Conservation (phyloP, 2,797 vertebrate genomes). For the Telmatherina bonti region DNA sequence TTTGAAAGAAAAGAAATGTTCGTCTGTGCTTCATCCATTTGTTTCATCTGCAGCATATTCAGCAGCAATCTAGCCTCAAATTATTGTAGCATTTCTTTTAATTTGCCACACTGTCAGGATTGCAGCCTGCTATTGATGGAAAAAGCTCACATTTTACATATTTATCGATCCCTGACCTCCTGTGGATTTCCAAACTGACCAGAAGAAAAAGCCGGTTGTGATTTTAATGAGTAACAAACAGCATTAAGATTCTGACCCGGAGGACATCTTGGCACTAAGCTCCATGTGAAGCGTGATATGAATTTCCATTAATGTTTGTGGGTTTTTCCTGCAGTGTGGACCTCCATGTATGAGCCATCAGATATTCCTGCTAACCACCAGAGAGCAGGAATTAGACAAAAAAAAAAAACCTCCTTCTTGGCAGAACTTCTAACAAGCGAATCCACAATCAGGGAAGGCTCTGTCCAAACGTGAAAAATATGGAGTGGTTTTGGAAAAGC, state of each 20-base stretch:
- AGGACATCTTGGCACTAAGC: constrained; percentile 3
- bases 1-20: not conserved
- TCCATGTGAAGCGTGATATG: not conserved
- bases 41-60: not conserved
- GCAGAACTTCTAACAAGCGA: constrained; percentile 54
- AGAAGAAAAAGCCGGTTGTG: constrained; percentile 23
- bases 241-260: constrained; percentile 1
- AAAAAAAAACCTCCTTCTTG: constrained; percentile 21
- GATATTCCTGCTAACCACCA: not conserved
- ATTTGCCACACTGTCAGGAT: not conserved
- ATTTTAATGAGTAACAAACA: constrained; percentile 23
- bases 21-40: not conserved
- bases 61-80: not conserved
- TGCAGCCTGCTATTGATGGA: not conserved
- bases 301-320: constrained; percentile 26
- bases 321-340: constrained; percentile 4
- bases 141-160: constrained; percentile 10
- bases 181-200: constrained; percentile 28
- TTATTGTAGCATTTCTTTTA: not conserved
- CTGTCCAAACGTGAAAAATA: constrained; percentile 31
- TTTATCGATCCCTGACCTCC: constrained; percentile 24
- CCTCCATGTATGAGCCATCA: constrained; percentile 19
- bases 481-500: constrained; percentile 33
- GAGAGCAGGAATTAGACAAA: constrained; percentile 14
- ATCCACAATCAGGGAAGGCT: constrained; percentile 35